phyloP scores from a whole-genome alignment of 2,888 invertebrate genomes.

The Agrochola circellaris region DNA sequence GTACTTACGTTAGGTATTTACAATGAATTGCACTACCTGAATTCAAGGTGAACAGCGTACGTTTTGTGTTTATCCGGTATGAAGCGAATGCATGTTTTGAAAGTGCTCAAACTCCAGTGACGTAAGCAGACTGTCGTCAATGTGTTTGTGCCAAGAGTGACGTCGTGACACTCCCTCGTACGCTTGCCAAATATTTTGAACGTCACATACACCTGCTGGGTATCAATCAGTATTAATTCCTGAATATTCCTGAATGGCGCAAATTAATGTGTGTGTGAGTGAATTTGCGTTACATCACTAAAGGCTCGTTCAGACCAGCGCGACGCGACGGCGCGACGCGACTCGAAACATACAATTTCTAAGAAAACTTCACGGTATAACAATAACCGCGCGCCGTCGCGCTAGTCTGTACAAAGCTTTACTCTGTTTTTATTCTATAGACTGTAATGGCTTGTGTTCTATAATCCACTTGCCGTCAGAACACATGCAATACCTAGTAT shows the following conservation, averaged over 20 bases:
- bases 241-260: conserved; percentile 42
- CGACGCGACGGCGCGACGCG: too few relatives aligned
- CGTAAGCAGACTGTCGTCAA: conserved; percentile 58
- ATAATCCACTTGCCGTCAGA: conserved; percentile 1
- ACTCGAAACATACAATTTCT: too few relatives aligned
- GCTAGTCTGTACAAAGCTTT: too few relatives aligned
- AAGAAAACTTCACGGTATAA: too few relatives aligned
- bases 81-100: conserved; percentile 48
- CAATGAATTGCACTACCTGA: conserved; percentile 22
- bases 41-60: conserved; percentile 39
- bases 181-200: conserved; percentile 67
- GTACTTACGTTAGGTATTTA: conserved; percentile 2
- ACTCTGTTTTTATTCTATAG: conserved; percentile 15
- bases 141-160: conserved; percentile 61
- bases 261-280: background rate
- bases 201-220: conserved; percentile 56
- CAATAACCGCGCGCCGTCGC: too few relatives aligned
- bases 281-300: conserved; percentile 36
- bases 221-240: conserved; percentile 36
- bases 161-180: conserved; percentile 72
- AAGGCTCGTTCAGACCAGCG: too few relatives aligned
- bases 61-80: conserved; percentile 25
- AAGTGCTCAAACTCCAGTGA: conserved; percentile 56
- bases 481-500: background rate
- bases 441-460: conserved; percentile 10